Conservation (phyloP, 2,888 invertebrate species). For the Drosophila mimetica region DNA sequence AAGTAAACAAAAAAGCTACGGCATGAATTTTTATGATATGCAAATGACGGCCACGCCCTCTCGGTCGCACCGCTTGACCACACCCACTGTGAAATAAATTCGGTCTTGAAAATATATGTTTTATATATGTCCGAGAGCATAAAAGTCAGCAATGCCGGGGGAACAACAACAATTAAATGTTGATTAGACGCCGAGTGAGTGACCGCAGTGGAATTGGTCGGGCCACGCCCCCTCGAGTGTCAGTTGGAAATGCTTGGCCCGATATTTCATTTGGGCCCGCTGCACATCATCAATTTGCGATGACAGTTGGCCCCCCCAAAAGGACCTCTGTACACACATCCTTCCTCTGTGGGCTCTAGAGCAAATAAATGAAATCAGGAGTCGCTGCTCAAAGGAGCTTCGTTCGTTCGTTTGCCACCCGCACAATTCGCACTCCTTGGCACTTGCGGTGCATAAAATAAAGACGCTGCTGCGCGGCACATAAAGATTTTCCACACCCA, state of each 20-base stretch:
- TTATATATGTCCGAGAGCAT: constrained; percentile 13
- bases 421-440: constrained; percentile 32
- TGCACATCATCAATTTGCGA: constrained; percentile 36
- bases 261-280: constrained; percentile 19
- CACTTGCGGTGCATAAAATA: constrained; percentile 31
- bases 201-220: constrained; percentile 14
- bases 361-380: constrained; percentile 45
- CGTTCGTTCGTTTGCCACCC: constrained; percentile 29
- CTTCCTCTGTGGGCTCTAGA: constrained; percentile 1
- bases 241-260: constrained; percentile 3
- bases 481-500: constrained; percentile 35
- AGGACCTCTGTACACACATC: constrained; percentile 8
- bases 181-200: constrained; percentile 25
- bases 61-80: constrained; percentile 26
- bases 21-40: constrained; percentile 79
- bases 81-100: constrained; percentile 16
- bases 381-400: constrained; percentile 19
- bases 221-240: constrained; percentile 5
- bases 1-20: constrained; percentile 70
- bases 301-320: constrained; percentile 17
- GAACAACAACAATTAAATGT: constrained; percentile 55
- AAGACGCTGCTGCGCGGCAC: constrained; percentile 27
- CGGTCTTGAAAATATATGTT: constrained; percentile 13
- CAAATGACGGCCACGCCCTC: constrained; percentile 50
- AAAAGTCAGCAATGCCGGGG: constrained; percentile 36